Evolutionary conservation across 2,888 invertebrate species (phyloP).

Genomic region (Podotricha telesiphe): DNA sequence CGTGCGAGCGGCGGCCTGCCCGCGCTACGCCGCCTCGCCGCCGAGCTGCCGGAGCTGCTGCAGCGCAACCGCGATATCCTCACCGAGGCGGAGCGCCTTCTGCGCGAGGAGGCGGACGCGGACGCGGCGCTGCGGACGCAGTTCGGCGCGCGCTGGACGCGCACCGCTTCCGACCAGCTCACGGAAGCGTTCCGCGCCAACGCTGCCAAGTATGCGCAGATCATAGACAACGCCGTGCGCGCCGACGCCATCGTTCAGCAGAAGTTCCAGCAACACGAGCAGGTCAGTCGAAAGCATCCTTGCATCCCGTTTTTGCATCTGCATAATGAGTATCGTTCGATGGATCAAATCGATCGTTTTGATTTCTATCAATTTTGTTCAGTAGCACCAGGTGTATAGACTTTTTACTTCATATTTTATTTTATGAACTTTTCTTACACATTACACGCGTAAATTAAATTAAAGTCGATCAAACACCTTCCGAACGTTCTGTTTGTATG

Average conservation of each 20-base stretch:
- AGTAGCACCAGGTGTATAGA: no score
- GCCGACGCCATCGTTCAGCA: slow-evolving; percentile 93
- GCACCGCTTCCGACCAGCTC: slow-evolving; percentile 93
- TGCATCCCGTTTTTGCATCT: no score
- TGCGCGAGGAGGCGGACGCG: slow-evolving; percentile 95
- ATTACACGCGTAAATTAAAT: no score
- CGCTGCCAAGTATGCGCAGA: slow-evolving; percentile 95
- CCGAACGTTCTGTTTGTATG: no score
- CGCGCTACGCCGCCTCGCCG: slow-evolving; percentile 88
- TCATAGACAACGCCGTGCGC: slow-evolving; percentile 94
- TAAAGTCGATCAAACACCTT: no score
- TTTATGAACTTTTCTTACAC: no score
- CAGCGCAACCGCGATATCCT: slow-evolving; percentile 95
- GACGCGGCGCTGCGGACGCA: slow-evolving; percentile 94
- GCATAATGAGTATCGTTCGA: no score
- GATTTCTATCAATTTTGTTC: no score
- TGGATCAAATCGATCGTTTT: no score
- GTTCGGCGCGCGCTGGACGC: slow-evolving; percentile 96
- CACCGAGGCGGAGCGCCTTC: slow-evolving; percentile 93
- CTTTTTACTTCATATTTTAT: no score
- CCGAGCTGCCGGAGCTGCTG: slow-evolving; percentile 94
- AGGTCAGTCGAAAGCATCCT: no score
- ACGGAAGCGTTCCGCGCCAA: slow-evolving; percentile 95
- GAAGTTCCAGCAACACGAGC: slow-evolving; percentile 91
- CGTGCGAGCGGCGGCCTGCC: slow-evolving; percentile 90